Evolutionary conservation across 2,888 invertebrate genomes (phyloP), one percentile per base, ranked within the genome.

Genomic region (Ischnus inquisitorius): DNA sequence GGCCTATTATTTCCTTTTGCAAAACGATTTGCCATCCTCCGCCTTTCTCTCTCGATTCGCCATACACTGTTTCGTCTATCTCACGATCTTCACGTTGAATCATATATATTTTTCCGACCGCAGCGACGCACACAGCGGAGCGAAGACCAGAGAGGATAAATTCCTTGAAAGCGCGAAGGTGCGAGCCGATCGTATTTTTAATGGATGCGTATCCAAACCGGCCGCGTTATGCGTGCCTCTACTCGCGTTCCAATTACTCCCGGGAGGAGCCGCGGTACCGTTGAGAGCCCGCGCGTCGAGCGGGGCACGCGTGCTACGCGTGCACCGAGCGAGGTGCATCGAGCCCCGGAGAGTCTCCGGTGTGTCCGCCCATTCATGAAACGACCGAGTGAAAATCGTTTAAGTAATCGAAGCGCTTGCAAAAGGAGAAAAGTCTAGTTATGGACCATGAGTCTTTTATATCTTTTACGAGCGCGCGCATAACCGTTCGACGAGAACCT

Each of bases 1-100:
- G 71, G 76, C 54, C 1, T 54, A 54, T 54, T 88, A 86, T 87
- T 87, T 87, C 84, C 85, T 87, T 89, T 88, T 88, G 88, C 87
- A 22, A 87, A 89, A 89, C 90, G 88, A 89, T 89, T 89, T 89
- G 88, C 88, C 83, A 85, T 84, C 80, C 79, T 10, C 19, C 79
- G 69, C 72, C 72, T 41, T 74, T 78, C 79, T 69, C 79, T 69
- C 72, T 79, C 75, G 75, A 64, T 76, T 28, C 54, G n/a, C 48
- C 48, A 22, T 79, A 43, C 71, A 43, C 67, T 64, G 14, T 75
- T 77, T 77, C 46, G 69, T 69, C 60, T 41, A 67, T 81, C 77
- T 19, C 72, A 51, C 16, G 34, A 34, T 34, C 34, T 34, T 34
- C 34, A 6, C 34, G 34, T 34, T 34, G 34, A 34, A 34, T 34